Evolutionary conservation across 2,797 vertebrate species (phyloP).

Genomic region (Agapornis canus): DNA sequence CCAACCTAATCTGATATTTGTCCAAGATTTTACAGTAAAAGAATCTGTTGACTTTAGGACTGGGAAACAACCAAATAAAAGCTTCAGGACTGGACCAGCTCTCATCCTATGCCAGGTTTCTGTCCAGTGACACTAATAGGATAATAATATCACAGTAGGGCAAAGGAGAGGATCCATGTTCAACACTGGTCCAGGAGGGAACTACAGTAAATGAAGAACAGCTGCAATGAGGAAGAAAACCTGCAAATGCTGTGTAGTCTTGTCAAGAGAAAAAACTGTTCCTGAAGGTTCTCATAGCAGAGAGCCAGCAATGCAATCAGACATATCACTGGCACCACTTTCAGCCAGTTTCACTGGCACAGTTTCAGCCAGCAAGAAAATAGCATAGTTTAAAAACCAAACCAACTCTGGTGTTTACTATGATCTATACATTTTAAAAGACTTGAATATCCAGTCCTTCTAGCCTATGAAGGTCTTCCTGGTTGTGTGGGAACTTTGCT

Average conservation of each 20-base stretch:
- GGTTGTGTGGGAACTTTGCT: not conserved
- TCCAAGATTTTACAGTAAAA: not conserved
- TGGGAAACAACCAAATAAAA: not conserved
- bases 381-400: slow-evolving; percentile 19
- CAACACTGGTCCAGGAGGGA: not conserved
- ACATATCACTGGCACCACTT: not conserved
- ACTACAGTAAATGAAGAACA: not conserved
- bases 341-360: not conserved
- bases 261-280: slow-evolving; percentile 23
- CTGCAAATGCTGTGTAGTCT: slow-evolving; percentile 7
- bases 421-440: not conserved
- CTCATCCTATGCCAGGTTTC: not conserved
- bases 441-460: not conserved
- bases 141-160: not conserved
- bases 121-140: not conserved
- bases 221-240: not conserved
- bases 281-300: not conserved
- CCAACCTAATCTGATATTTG: not conserved
- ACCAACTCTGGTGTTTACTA: slow-evolving; percentile 13
- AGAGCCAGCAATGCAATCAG: slow-evolving; percentile 24
- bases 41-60: not conserved
- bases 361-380: slow-evolving; percentile 31
- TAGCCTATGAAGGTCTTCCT: not conserved
- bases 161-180: not conserved
- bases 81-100: not conserved